These are phyloP conservation scores for Pyrgilauda ruficollis DNA, from an alignment of 2,113 vertebrate genomes.

Conservation along the genomic window DNA sequence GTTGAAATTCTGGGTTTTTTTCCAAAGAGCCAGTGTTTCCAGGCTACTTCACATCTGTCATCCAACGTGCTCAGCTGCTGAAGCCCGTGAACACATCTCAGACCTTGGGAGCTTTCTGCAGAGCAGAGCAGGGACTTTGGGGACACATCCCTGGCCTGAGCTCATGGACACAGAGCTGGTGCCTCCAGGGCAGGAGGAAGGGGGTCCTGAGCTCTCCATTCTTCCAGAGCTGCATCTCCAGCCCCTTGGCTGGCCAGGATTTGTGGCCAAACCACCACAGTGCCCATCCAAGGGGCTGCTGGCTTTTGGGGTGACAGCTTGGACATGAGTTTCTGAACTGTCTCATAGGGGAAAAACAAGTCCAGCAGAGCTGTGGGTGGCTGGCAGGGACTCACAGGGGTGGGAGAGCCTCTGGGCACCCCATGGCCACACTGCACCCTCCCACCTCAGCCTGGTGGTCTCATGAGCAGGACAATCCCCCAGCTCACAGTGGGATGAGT, in stretches of 20 bases:
- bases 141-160: neutral
- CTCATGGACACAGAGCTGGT: accelerated
- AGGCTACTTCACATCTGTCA: neutral
- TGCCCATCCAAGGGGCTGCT: accelerated
- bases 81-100: accelerated
- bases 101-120: neutral
- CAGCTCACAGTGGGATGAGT: neutral
- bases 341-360: neutral
- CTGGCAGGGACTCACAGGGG: neutral
- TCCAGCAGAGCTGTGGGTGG: accelerated
- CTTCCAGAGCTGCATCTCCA: neutral
- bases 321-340: accelerated
- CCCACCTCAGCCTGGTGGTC: neutral
- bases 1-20: neutral
- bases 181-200: neutral
- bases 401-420: neutral
- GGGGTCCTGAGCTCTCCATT: accelerated
- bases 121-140: neutral
- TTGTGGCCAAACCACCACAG: neutral
- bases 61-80: accelerated
- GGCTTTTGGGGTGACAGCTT: neutral
- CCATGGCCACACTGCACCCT: neutral
- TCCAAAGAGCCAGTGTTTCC: accelerated
- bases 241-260: neutral
- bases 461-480: neutral